phyloP scores from a whole-genome alignment of 2,113 vertebrate genomes.

The Menura novaehollandiae region DNA sequence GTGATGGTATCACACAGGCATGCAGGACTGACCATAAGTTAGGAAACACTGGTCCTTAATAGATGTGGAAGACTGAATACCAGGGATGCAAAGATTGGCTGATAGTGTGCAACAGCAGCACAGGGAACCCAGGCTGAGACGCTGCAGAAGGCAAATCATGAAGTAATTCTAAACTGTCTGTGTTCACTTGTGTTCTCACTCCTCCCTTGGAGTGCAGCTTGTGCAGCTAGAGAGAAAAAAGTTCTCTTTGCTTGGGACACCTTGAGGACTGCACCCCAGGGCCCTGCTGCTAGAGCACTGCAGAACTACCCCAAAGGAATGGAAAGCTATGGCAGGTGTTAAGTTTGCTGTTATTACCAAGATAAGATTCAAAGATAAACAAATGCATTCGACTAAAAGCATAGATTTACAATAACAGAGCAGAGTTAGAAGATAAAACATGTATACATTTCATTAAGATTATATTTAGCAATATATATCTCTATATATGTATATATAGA shows the following conservation, averaged over 20 bases:
- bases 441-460: background rate
- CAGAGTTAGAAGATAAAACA: background rate
- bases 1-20: background rate
- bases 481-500: background rate
- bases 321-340: background rate
- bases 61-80: background rate
- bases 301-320: conserved; percentile 27
- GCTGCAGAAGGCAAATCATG: background rate
- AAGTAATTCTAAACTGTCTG: background rate
- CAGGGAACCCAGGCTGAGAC: background rate
- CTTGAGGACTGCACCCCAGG: background rate
- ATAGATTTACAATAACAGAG: background rate
- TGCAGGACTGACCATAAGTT: background rate
- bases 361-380: conserved; percentile 23
- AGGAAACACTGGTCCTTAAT: conserved; percentile 30
- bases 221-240: background rate
- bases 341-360: background rate
- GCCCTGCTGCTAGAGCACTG: background rate
- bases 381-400: background rate
- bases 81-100: background rate
- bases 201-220: background rate
- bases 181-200: background rate
- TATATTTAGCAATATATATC: background rate
- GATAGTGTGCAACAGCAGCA: background rate
- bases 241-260: background rate